A percentile compares a stretch with the other conserved stretches of the same genome.
phyloP scores from a whole-genome alignment of 2,113 vertebrate species.

The Corythornis cristatus region DNA sequence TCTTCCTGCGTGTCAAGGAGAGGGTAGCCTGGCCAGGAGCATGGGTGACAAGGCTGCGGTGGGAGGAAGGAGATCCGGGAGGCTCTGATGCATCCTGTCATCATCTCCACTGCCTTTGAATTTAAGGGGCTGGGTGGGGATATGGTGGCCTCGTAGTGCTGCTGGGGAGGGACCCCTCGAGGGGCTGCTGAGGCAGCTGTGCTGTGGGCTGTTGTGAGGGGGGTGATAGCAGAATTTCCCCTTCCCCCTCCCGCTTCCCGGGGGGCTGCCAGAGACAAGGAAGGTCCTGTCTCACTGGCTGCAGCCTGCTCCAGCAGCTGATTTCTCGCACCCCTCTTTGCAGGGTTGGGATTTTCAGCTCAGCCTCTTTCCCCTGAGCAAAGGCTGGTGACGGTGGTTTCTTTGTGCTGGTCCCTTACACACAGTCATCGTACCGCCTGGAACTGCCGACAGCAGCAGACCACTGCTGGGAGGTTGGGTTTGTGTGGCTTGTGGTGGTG shows the following conservation, averaged over 20 bases:
- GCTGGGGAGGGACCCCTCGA: background rate
- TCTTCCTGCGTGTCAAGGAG: accelerated
- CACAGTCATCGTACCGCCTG: accelerated
- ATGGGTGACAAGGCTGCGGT: background rate
- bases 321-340: accelerated
- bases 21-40: background rate
- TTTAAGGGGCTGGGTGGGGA: background rate
- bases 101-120: background rate
- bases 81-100: accelerated
- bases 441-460: background rate
- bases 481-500: accelerated
- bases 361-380: background rate
- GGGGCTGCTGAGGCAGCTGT: background rate
- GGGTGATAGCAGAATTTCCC: background rate
- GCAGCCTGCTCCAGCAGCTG: background rate
- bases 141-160: background rate
- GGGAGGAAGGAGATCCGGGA: accelerated
- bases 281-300: accelerated
- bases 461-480: accelerated
- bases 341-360: background rate
- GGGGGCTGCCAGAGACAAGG: background rate
- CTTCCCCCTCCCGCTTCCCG: background rate
- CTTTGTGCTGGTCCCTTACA: background rate
- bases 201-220: accelerated
- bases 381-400: accelerated